Evolutionary conservation across 2,888 invertebrate species (phyloP), one percentile per base, ranked within the genome.

Genomic region (Lasioglossum oenotherae): DNA sequence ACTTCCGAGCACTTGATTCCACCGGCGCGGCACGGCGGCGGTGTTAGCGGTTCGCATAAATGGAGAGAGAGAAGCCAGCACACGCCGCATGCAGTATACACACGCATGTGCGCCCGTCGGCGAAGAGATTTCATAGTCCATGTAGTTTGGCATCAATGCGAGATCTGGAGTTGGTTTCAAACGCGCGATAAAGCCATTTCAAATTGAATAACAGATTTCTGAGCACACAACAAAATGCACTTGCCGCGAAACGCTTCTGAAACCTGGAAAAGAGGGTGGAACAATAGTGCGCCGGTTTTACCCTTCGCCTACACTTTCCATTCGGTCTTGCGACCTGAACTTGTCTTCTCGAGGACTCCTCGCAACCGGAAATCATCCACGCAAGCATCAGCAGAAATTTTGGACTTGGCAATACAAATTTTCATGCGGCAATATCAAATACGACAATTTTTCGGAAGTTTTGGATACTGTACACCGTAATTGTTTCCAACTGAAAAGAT

Each of bases 181-280:
- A 84, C 88, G 88, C 87, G 86, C 91, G 89, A 91, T 91, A 91
- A 89, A 91, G 90, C 90, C 89, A 91, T 91, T 91, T 89, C 81
- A 90, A 91, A 91, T 91, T 89, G 91, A 90, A 90, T 91, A 90
- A 91, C 91, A 91, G 91, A 90, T 90, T 91, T 90, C 90, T 91
- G 87, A 88, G 90, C 88, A 89, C 91, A 90, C 91, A 91, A 91
- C 91, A 91, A 91, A 92, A 92, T 91, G 91, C 89, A 92, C 91
- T 92, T 91, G 92, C 90, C 85, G 85, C 87, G 89, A 80, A 44
- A 87, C 88, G 88, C 83, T 89, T 89, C 88, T 86, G 88, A 84
- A 88, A 86, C 82, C 83, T 44, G 79, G 90, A 86, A 89, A 92
- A 85, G 89, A 87, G 89, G 86, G 84, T 90, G 86, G 87, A 90